A percentile compares a stretch with the other conserved stretches of the same genome.
Evolutionary conservation across 2,797 vertebrate species (phyloP).

Genomic region (Leuciscus waleckii): DNA sequence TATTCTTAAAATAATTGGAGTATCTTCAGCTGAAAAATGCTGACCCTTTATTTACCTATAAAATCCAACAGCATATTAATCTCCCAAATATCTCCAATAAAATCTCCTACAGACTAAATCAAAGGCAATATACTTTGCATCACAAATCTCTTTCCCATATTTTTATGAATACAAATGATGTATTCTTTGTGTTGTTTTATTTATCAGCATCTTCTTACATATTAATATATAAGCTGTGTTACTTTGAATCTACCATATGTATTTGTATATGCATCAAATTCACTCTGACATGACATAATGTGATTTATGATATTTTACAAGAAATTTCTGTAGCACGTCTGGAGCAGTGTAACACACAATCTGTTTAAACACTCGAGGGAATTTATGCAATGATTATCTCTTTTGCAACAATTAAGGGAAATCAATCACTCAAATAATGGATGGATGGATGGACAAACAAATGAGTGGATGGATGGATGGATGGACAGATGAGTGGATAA

Average conservation of each 20-base stretch:
- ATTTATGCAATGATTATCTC: slow-evolving; percentile 73
- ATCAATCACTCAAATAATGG: slow-evolving; percentile 76
- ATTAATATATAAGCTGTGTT: too few relatives aligned
- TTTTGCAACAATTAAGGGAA: slow-evolving; percentile 69
- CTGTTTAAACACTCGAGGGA: slow-evolving; percentile 24
- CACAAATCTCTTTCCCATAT: background rate
- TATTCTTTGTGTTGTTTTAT: background rate
- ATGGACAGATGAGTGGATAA: background rate
- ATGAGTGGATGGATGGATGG: slow-evolving; percentile 18
- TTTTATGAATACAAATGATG: background rate
- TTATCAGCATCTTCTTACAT: background rate
- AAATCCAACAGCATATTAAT: slow-evolving; percentile 12
- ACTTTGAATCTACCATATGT: background rate
- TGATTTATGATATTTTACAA: slow-evolving; percentile 3
- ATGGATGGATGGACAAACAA: slow-evolving; percentile 63
- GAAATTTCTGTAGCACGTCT: background rate
- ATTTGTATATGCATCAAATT: background rate
- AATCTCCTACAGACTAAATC: background rate
- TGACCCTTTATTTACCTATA: slow-evolving; percentile 29
- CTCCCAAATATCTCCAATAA: slow-evolving; percentile 2
- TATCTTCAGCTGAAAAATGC: slow-evolving; percentile 14
- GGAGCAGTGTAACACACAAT: slow-evolving; percentile 5
- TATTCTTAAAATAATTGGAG: background rate
- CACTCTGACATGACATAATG: background rate
- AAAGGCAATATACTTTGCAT: slow-evolving; percentile 8